These are phyloP conservation scores for Pyralis farinalis DNA, from an alignment of 2,888 invertebrate genomes.

Conservation along the genomic window DNA sequence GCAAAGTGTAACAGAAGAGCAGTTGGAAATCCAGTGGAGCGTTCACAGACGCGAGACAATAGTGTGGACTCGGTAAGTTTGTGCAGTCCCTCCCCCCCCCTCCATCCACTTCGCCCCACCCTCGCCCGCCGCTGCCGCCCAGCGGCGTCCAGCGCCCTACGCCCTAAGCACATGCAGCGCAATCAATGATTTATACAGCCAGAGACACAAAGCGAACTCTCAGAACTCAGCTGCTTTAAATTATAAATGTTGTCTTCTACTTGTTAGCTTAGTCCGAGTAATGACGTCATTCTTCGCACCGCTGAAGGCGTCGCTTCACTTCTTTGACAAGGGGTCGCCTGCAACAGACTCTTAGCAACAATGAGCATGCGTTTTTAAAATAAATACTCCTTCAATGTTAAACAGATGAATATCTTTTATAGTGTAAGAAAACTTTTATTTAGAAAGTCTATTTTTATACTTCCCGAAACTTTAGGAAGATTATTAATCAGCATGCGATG, in stretches of 20 bases:
- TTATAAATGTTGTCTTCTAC: not conserved
- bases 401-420: no score
- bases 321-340: no score
- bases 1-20: not conserved
- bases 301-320: no score
- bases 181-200: not conserved
- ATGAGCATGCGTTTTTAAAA: no score
- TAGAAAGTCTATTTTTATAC: no score
- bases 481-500: no score
- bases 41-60: not conserved
- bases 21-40: not conserved
- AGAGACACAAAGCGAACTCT: not conserved
- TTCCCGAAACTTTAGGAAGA: no score
- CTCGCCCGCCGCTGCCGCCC: not conserved
- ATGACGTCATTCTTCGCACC: not conserved
- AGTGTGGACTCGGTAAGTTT: not conserved
- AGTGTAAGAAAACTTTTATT: no score
- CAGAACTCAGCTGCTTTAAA: not conserved
- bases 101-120: not conserved
- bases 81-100: no score
- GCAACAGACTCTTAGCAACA: no score
- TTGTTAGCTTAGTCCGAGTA: not conserved
- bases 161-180: not conserved
- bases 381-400: no score
- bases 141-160: not conserved